Base-by-base conservation (phyloP, 2,888 invertebrate genomes). In the Hydropsyche betteni region DNA sequence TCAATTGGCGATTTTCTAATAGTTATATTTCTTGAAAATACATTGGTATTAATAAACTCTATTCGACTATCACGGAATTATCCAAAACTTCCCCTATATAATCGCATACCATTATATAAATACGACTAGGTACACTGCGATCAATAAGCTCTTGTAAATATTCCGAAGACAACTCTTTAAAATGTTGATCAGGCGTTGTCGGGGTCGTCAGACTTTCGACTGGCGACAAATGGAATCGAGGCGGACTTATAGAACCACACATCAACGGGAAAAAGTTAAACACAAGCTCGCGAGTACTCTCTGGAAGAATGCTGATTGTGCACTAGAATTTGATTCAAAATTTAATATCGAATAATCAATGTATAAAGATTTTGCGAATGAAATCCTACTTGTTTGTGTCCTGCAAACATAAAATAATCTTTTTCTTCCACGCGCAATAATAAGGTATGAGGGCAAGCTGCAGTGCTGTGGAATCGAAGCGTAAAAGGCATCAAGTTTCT, bases 351-450 rank as follows among this genome's bases (percentile, higher is more conserved):
- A 75, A 53, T 53, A 52, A 24, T 6, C 33, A 33, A 55, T 33
- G 14, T 72, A 75, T 33, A 36, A 5, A 53, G 12, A 34, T 34
- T 44, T 12, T 7, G 33, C 5, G 2, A 24, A 24, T 8, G 44
- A 72, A n/a, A 16, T 16, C 36, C 76, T 82, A 93, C 93, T 88
- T 96, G 95, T 86, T 95, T 97, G 82, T 96, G 95, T 2, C 98
- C 98, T 77, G 97, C 92, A 86, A 96, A 97, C 93, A 98, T 97
- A 83, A 98, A 98, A 55, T 93, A 94, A 83, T 98, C 97, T 76
- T 91, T 93, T 6, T 93, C 91, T 81, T 95, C 95, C 86, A 96
- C 92, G 73, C 88, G 89, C 53, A 95, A 85, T 80, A 90, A 91
- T 51, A 96, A 85, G 78, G 94, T 91, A 76, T 94, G 89, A 53